These are phyloP conservation scores for Operophtera brumata DNA, from an alignment of 2,888 invertebrate species.

Conservation along the genomic window DNA sequence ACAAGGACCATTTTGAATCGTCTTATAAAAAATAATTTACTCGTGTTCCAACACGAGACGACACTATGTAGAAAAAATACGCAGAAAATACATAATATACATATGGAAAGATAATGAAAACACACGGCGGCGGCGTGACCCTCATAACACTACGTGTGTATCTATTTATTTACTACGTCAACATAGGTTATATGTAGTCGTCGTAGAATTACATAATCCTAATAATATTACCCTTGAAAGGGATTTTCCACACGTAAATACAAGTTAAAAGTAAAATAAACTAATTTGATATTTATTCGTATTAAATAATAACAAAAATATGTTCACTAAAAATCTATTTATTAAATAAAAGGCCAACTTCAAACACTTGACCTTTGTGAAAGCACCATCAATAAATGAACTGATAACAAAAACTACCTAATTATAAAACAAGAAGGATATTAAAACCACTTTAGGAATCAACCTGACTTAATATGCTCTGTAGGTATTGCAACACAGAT, in stretches of 20 bases:
- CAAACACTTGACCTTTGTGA: constrained; percentile 25
- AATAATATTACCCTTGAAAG: not conserved
- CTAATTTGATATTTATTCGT: too few relatives aligned
- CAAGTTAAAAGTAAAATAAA: not conserved
- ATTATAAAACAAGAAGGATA: constrained; percentile 13
- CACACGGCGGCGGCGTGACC: not conserved
- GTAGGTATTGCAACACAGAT: not conserved
- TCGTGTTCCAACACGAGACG: too few relatives aligned
- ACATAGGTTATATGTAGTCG: not conserved
- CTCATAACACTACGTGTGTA: not conserved
- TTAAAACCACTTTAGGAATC: not conserved
- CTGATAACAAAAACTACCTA: constrained; percentile 14
- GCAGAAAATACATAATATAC: too few relatives aligned
- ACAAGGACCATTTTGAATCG: too few relatives aligned
- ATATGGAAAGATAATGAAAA: not conserved
- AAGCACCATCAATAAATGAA: constrained; percentile 22
- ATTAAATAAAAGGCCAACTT: constrained; percentile 14
- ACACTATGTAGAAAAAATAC: too few relatives aligned
- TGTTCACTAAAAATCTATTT: not conserved
- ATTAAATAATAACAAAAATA: too few relatives aligned
- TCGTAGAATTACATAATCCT: constrained; percentile 4
- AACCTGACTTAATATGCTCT: not conserved
- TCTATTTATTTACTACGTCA: constrained; percentile 1
- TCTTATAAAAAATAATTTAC: too few relatives aligned
- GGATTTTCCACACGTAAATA: constrained; percentile 5